Evolutionary conservation across 2,797 vertebrate species (phyloP).

Genomic region (Enteromius viviparus): DNA sequence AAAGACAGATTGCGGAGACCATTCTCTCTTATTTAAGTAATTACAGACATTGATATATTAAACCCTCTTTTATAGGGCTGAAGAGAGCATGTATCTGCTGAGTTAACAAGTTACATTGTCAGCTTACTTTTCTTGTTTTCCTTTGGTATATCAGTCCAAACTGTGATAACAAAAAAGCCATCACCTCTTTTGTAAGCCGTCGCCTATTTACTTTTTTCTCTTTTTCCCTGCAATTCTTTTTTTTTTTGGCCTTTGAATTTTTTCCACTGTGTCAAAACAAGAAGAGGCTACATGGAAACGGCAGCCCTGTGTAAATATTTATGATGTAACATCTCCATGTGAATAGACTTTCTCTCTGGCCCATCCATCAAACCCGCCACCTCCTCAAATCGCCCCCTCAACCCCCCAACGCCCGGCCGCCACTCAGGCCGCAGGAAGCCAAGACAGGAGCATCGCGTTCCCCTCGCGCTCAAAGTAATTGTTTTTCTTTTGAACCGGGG

Average conservation of each 20-base stretch:
- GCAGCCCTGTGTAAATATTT: conserved; percentile 98
- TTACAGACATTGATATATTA: conserved; percentile 44
- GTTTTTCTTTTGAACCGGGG: conserved; percentile 91
- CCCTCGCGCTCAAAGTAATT: conserved; percentile 86
- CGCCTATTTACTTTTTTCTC: conserved; percentile 50
- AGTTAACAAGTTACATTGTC: conserved; percentile 16
- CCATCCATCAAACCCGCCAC: conserved; percentile 95
- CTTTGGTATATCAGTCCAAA: conserved; percentile 30
- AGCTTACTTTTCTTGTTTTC: conserved; percentile 9
- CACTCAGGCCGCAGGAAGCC: conserved; percentile 82
- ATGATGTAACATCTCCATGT: conserved; percentile 92
- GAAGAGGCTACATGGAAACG: conserved; percentile 84
- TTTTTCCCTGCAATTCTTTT: conserved; percentile 63
- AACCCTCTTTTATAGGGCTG: conserved; percentile 20
- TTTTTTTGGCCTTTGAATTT: conserved; percentile 71
- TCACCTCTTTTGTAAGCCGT: conserved; percentile 59
- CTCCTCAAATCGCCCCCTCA: conserved; percentile 86
- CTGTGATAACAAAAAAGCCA: conserved; percentile 57
- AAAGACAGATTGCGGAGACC: conserved; percentile 36
- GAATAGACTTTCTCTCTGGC: conserved; percentile 85
- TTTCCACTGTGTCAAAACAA: conserved; percentile 82
- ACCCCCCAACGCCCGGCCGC: conserved; percentile 82
- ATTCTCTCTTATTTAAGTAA: conserved; percentile 39
- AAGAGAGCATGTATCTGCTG: conserved; percentile 21
- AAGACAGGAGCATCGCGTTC: conserved; percentile 90